Evolutionary conservation across 2,797 vertebrate genomes (phyloP), one percentile per base, ranked within the genome.

Genomic region (Muscicapa comitata): DNA sequence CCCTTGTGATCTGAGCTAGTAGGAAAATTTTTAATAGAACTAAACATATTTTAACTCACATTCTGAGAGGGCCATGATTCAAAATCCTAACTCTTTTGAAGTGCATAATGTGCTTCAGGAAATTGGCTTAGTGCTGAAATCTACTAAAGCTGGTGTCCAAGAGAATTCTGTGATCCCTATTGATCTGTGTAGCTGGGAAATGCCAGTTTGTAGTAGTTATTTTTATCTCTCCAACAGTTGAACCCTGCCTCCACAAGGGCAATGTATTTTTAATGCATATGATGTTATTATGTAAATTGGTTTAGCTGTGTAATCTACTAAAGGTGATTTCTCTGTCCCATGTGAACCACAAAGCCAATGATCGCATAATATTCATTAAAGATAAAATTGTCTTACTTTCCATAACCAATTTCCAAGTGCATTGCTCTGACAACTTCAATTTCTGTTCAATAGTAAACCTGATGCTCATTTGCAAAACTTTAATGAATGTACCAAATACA

Each of bases 231-330:
- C 25, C 42, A 94, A 70, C 65, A 84, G 43, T 25, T 92, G 92
- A 96, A 93, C 66, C 31, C 47, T 94, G 50, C 42, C 53, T 88
- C 82, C 86, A 92, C 87, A 93, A 96, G 88, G 95, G 76, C 96
- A 95, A 93, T 92, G 89, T 91, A 95, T 96, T 97, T 97, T 97
- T 97, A 97, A 97, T 93, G 88, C 65, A 78, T 93, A 90, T 92
- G 94, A 87, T 93, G 92, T 93, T 95, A 95, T 96, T 97, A 97
- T 95, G 95, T 90, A 97, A 96, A 97, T 97, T 96, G 94, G 90
- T 88, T 97, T 96, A 94, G 88, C 80, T 90, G 84, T 92, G 88
- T 95, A 96, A 95, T 96, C 96, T 95, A 59, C 93, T 96, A 96
- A 95, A 97, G 96, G 95, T 96, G 94, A 93, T 96, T 96, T 96